Evolutionary conservation across 92 coral and sea anemone species (phyloP).

Genomic region (Blastomussa wellsi): DNA sequence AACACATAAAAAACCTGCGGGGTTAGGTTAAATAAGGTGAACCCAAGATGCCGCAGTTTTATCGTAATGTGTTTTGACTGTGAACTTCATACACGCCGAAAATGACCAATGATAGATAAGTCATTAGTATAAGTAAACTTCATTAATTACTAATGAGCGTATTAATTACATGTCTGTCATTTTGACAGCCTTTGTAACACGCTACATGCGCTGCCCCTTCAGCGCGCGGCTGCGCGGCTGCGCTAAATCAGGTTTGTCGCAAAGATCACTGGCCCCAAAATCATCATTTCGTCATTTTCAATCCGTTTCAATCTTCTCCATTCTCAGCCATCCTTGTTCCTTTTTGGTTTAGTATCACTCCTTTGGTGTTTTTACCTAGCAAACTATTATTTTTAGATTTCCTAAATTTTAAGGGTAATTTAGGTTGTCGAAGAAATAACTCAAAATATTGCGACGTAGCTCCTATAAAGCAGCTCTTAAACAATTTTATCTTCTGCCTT

Average conservation of each 20-base stretch:
- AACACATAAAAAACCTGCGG: slow-evolving; percentile 6
- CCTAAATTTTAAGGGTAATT: too few relatives aligned
- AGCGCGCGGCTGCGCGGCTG: neutral
- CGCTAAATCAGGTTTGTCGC: neutral
- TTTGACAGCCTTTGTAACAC: neutral
- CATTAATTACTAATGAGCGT: slow-evolving; percentile 31
- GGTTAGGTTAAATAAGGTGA: slow-evolving; percentile 19
- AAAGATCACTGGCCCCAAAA: neutral
- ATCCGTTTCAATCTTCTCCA: too few relatives aligned
- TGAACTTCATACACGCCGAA: slow-evolving; percentile 24
- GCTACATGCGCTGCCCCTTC: neutral
- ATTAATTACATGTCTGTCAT: slow-evolving; percentile 34
- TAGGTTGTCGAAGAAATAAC: too few relatives aligned
- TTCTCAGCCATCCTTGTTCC: too few relatives aligned
- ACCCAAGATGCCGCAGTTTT: neutral
- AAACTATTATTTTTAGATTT: too few relatives aligned
- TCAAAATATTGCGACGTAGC: too few relatives aligned
- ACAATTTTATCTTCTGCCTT: neutral
- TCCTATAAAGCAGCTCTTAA: neutral
- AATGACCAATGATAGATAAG: slow-evolving; percentile 23
- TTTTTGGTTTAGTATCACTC: too few relatives aligned
- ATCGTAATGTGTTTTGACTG: slow-evolving; percentile 17
- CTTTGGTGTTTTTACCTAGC: too few relatives aligned
- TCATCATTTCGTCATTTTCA: too few relatives aligned
- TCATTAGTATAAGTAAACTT: slow-evolving; percentile 17